A percentile compares a stretch with the other conserved stretches of the same genome.
Evolutionary conservation across 1,140 invertebrate species (phyloP).

Genomic region (Panagrolaimus sp.): DNA sequence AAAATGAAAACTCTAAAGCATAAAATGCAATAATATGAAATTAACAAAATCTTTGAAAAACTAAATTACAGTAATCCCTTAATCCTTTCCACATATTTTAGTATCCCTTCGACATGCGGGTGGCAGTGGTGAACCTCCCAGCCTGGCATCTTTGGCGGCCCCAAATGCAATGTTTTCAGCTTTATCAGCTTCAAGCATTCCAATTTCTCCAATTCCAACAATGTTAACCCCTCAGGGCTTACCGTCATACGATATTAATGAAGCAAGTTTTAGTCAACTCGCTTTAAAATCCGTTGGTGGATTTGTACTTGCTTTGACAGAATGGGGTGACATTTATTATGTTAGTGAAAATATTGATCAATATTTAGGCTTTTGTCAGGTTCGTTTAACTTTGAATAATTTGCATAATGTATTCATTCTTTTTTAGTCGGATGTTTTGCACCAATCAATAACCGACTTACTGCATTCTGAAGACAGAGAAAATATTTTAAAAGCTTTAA

Average conservation of each 20-base stretch:
- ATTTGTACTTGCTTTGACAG: slow-evolving; percentile 93
- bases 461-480: slow-evolving; percentile 97
- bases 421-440: slow-evolving; percentile 90
- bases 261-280: slow-evolving; percentile 33
- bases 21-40: no score
- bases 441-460: slow-evolving; percentile 95
- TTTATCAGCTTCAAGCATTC: slow-evolving; percentile 17
- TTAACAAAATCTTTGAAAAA: not conserved
- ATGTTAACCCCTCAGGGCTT: slow-evolving; percentile 36
- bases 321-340: slow-evolving; percentile 97
- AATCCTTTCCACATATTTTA: not conserved
- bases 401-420: not conserved
- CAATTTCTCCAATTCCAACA: slow-evolving; percentile 25
- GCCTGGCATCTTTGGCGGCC: not conserved
- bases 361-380: slow-evolving; percentile 99
- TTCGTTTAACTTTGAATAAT: slow-evolving; percentile 62
- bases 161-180: slow-evolving; percentile 15
- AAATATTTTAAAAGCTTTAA: slow-evolving; percentile 67
- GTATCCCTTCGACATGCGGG: not conserved
- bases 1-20: no score
- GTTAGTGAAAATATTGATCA: slow-evolving; percentile 97
- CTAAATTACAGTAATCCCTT: not conserved
- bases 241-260: slow-evolving; percentile 30
- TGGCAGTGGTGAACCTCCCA: not conserved
- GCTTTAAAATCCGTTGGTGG: slow-evolving; percentile 74